phyloP scores from a whole-genome alignment of 2,888 invertebrate species.

The Seira sanloemensis region DNA sequence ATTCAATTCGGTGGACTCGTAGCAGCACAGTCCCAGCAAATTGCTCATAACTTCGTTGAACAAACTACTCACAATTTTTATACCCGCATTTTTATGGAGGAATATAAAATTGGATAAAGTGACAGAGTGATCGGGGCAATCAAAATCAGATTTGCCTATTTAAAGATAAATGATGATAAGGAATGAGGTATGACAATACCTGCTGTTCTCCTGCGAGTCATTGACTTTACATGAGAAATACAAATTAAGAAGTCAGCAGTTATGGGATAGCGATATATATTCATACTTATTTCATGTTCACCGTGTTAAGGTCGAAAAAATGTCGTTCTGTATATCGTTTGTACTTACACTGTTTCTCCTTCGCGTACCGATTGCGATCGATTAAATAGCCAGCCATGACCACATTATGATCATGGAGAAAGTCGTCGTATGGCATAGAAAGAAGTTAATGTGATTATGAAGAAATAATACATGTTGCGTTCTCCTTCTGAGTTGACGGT shows the following conservation, averaged over 20 bases:
- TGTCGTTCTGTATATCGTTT: too few relatives aligned
- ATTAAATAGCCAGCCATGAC: not conserved
- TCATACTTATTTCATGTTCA: not conserved
- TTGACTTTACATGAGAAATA: not conserved
- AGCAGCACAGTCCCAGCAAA: too few relatives aligned
- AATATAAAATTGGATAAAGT: not conserved
- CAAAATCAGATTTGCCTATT: constrained; percentile 4
- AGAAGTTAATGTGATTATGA: too few relatives aligned
- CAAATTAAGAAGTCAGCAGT: not conserved
- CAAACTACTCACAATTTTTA: too few relatives aligned
- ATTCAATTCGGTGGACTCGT: not conserved
- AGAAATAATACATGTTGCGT: too few relatives aligned
- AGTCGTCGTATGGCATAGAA: too few relatives aligned
- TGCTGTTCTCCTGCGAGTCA: not conserved
- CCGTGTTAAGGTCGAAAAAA: not conserved
- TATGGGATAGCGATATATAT: not conserved
- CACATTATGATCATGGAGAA: too few relatives aligned
- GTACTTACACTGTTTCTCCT: too few relatives aligned
- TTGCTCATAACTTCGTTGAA: too few relatives aligned
- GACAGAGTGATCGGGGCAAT: constrained; percentile 1
- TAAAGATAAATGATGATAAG: not conserved
- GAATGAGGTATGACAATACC: not conserved
- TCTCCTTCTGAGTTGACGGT: too few relatives aligned
- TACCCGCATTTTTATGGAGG: too few relatives aligned
- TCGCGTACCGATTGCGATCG: not conserved